A percentile compares a stretch with the other conserved stretches of the same genome.
Evolutionary conservation across 2,113 vertebrate genomes (phyloP).

Genomic region (Pongo pygmaeus): DNA sequence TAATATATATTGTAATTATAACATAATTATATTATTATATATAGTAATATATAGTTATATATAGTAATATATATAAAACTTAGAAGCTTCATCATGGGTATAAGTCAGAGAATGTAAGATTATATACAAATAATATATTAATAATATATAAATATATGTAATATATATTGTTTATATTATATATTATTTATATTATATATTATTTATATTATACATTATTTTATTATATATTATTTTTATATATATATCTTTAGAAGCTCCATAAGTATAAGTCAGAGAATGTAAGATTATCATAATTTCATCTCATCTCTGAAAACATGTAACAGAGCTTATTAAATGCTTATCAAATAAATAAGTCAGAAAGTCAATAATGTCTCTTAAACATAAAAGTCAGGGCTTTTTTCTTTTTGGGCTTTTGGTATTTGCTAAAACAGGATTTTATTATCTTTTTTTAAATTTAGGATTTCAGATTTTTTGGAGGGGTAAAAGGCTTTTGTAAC

Average conservation of each 20-base stretch:
- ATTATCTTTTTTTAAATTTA: not conserved
- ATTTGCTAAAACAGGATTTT: slow-evolving; percentile 6
- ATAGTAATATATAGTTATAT: no score
- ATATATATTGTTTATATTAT: no score
- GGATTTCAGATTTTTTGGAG: not conserved
- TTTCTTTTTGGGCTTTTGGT: not conserved
- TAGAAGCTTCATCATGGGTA: no score
- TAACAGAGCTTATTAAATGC: not conserved
- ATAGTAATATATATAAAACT: no score
- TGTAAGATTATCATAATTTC: not conserved
- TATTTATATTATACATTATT: no score
- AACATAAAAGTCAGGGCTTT: not conserved
- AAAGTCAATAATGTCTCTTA: not conserved
- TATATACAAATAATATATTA: no score
- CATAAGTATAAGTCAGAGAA: not conserved
- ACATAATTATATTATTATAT: no score
- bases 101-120: no score
- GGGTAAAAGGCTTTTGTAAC: not conserved
- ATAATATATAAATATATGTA: no score
- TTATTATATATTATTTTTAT: not conserved
- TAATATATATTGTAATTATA: no score
- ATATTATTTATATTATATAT: no score
- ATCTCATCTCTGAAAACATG: not conserved
- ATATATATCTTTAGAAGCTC: not conserved
- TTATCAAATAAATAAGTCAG: not conserved